phyloP scores from a whole-genome alignment of 2,888 invertebrate genomes.

The Nowickia ferox region DNA sequence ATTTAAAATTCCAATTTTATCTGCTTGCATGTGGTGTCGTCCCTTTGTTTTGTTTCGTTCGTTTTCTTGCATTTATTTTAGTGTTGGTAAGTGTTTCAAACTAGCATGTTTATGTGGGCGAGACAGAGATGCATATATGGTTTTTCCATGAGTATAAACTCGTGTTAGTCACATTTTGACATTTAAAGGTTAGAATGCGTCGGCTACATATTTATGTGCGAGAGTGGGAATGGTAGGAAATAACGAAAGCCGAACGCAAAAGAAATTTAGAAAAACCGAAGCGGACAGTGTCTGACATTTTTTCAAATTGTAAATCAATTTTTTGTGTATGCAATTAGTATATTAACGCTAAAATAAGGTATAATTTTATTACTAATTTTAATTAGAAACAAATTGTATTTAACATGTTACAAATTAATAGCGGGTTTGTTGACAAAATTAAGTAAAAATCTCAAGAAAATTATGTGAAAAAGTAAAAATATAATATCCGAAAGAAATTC shows the following conservation, averaged over 20 bases:
- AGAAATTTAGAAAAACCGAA: slow-evolving; percentile 77
- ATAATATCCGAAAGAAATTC: slow-evolving; percentile 12
- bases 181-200: slow-evolving; percentile 64
- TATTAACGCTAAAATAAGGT: slow-evolving; percentile 77
- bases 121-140: slow-evolving; percentile 8
- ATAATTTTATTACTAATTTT: slow-evolving; percentile 65
- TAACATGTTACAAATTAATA: slow-evolving; percentile 2
- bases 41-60: slow-evolving; percentile 31
- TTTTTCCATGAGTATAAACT: not conserved
- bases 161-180: slow-evolving; percentile 34
- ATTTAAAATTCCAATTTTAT: not conserved
- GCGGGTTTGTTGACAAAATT: not conserved
- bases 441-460: not conserved
- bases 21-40: slow-evolving; percentile 7
- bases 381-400: slow-evolving; percentile 2
- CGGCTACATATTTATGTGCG: slow-evolving; percentile 2
- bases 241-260: slow-evolving; percentile 78
- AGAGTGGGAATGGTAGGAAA: slow-evolving; percentile 40
- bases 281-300: slow-evolving; percentile 73
- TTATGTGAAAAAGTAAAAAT: slow-evolving; percentile 36
- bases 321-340: slow-evolving; percentile 81
- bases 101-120: not conserved
- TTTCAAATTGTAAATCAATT: slow-evolving; percentile 79
- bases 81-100: slow-evolving; percentile 43
- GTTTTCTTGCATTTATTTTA: not conserved